Evolutionary conservation across 2,888 invertebrate species (phyloP), one percentile per base, ranked within the genome.

Genomic region (Strigamia transsilvanica): DNA sequence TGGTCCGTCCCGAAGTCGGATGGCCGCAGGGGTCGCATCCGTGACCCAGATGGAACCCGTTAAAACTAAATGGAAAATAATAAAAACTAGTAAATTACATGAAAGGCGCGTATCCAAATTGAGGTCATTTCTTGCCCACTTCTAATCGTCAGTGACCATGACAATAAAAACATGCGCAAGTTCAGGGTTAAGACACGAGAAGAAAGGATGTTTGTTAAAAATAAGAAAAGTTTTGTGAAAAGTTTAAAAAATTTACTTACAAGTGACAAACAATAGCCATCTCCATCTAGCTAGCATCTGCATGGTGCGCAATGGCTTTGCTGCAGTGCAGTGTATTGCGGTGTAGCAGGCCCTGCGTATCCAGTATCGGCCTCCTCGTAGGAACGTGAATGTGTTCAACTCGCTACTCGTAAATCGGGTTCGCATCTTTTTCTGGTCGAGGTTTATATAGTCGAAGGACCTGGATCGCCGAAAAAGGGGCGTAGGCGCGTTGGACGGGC

Each of bases 401-500:
- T 46, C 46, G n/a, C 15, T 46, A 46, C 46, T 46, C n/a, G 15
- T 15, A 46, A 46, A 46, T 15, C 13, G 13, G 15, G 46, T 46
- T 46, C 38, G 46, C 46, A 46, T 46, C 46, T n/a, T 46, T 46
- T 46, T n/a, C 13, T 46, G 46, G 13, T n/a, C 46, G 15, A 1
- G 9, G 15, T 46, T 46, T 46, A 46, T 46, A 46, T 46, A 46
- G 2, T 15, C 12, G 13, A 5, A 2, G 46, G 46, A 46, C 46
- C 9, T 15, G 46, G 4, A n/a, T 46, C 13, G 46, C 15, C 46
- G 46, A 46, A 46, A 46, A 46, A 38, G 46, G 46, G 46, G 46
- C 46, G 46, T 46, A 46, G 46, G 46, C 46, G 38, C 46, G n/a
- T 46, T 46, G 46, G 46, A 46, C 46, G 46, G n/a, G 15, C 46